Evolutionary conservation across 1,140 invertebrate genomes (phyloP), one percentile per base, ranked within the genome.

Genomic region (Protaetia brevitarsis): DNA sequence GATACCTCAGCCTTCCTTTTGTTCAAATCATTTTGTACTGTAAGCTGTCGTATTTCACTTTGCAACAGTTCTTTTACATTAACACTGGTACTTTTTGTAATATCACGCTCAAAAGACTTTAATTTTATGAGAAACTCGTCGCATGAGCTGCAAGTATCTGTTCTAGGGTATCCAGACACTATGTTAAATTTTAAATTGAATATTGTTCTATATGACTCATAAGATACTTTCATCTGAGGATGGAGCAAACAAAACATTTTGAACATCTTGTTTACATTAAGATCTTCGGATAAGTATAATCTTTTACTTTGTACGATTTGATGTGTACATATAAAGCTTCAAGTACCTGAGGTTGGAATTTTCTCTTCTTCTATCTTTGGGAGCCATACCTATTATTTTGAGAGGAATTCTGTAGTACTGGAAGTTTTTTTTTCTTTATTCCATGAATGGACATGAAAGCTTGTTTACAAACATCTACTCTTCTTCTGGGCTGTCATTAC

Each of bases 1-100:
- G 71, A 73, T 56, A 26, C 41, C 41, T 70, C 7, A 57, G 71
- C 68, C 60, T 66, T 68, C 19, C n/a, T 60, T 64, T 62, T 64
- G 36, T 73, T 60, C 30, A 68, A 3, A 5, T 66, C 27, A 60
- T 63, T 59, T 56, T 61, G 7, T 3, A 36, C 31, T 16, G 19
- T 34, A 11, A 56, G 11, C 28, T 51, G 29, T n/a, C 37, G 21
- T 11, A 58, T 68, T 13, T 34, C 31, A 11, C 10, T 7, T 34
- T 65, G 4, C 63, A 70, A 27, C 16, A 26, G 3, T 57, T 64
- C 13, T 26, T 41, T 64, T 10, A 45, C 63, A 34, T 58, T 11
- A 16, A 58, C 27, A 58, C 4, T 41, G 21, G 30, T 59, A 27
- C 2, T 7, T 59, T 60, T 29, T 36, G 10, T 34, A 21, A 57